Percentiles rank a stretch among this genome's conserved stretches.
Conservation (phyloP, 2,888 invertebrate genomes). For the Seira ritae region DNA sequence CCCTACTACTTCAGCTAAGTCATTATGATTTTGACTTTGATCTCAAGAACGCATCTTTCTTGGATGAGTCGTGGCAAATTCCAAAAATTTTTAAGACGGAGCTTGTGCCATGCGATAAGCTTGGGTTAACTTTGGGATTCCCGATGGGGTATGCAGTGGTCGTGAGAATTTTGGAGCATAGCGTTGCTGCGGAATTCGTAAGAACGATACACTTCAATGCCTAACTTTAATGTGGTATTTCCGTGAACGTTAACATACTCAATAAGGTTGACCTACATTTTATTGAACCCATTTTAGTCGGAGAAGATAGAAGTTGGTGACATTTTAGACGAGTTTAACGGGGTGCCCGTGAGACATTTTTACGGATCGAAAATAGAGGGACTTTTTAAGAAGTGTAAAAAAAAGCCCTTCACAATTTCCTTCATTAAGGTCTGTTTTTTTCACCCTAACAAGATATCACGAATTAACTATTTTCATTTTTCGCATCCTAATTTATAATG, state of each 20-base stretch:
- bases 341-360: conserved; percentile 77
- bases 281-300: conserved; percentile 8
- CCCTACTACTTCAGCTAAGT: conserved; percentile 78
- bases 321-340: conserved; percentile 81
- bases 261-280: conserved; percentile 2
- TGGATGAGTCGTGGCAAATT: conserved; percentile 81
- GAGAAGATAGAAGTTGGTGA: conserved; percentile 81
- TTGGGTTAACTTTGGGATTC: conserved; percentile 79
- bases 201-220: conserved; percentile 72
- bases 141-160: conserved; percentile 80
- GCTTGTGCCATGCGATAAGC: conserved; percentile 80
- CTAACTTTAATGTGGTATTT: not conserved
- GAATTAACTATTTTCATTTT: conserved; percentile 1
- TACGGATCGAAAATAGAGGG: conserved; percentile 77
- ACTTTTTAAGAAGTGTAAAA: conserved; percentile 77
- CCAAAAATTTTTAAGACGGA: conserved; percentile 79
- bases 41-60: conserved; percentile 79
- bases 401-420: conserved; percentile 77
- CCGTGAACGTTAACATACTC: not conserved
- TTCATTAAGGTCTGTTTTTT: conserved; percentile 78
- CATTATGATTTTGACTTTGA: conserved; percentile 78
- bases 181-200: conserved; percentile 82
- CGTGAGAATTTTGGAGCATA: conserved; percentile 79
- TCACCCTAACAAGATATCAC: not conserved
- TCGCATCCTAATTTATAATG: conserved; percentile 16